Conservation (phyloP, 2,113 vertebrate genomes). For the Xyrauchen texanus region DNA sequence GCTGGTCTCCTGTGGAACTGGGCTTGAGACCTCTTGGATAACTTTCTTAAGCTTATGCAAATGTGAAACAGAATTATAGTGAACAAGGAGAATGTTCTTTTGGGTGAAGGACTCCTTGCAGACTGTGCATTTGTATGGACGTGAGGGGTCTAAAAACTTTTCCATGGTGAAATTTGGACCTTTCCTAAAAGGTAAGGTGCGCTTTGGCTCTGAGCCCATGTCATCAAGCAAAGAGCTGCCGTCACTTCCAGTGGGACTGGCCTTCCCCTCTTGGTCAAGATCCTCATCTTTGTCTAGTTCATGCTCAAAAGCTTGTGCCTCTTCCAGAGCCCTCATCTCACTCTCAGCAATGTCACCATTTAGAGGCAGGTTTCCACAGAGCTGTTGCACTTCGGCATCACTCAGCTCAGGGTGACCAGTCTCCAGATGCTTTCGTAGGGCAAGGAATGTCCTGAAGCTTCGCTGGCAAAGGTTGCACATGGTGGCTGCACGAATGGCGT, state of each 20-base stretch:
- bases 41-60: slow-evolving; percentile 98
- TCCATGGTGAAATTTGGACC: slow-evolving; percentile 99
- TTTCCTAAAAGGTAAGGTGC: slow-evolving; percentile 98
- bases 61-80: slow-evolving; percentile 99
- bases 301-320: slow-evolving; percentile 87
- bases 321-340: slow-evolving; percentile 87
- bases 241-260: slow-evolving; percentile 94
- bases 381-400: slow-evolving; percentile 93
- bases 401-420: slow-evolving; percentile 95
- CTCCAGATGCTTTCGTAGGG: slow-evolving; percentile 98
- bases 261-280: slow-evolving; percentile 95
- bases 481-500: slow-evolving; percentile 95
- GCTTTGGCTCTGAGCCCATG: slow-evolving; percentile 94
- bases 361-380: slow-evolving; percentile 90
- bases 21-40: slow-evolving; percentile 97
- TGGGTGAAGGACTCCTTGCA: slow-evolving; percentile 99
- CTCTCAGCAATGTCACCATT: slow-evolving; percentile 93
- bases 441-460: slow-evolving; percentile 98
- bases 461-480: slow-evolving; percentile 99
- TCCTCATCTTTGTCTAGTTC: slow-evolving; percentile 97
- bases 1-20: slow-evolving; percentile 91
- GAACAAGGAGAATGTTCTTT: slow-evolving; percentile 98
- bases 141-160: slow-evolving; percentile 98
- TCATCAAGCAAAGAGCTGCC: slow-evolving; percentile 95
- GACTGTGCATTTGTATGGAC: slow-evolving; percentile 98